Percentiles rank a stretch among this genome's conserved stretches.
phyloP scores from a whole-genome alignment of 2,113 vertebrate genomes.

The Archilochus colubris region DNA sequence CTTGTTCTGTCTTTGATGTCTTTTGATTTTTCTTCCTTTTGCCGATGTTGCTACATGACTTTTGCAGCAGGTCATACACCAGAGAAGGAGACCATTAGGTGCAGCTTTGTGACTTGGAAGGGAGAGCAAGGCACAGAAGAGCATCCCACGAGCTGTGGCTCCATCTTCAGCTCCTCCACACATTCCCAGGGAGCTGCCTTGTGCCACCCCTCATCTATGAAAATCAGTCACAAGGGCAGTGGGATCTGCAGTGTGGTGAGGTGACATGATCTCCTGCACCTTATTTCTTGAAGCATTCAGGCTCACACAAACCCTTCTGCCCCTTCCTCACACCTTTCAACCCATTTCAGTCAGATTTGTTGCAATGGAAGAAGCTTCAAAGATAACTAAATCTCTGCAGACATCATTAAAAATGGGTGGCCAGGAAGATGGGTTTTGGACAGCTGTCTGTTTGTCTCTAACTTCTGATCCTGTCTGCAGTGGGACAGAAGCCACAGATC shows the following conservation, averaged over 20 bases:
- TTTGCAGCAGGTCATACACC: background rate
- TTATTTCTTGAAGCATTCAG: background rate
- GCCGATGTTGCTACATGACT: constrained; percentile 4
- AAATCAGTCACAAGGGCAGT: background rate
- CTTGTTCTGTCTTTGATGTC: constrained; percentile 5
- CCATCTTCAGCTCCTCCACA: background rate
- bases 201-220: accelerated
- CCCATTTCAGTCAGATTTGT: too few species aligned
- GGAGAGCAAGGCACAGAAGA: background rate
- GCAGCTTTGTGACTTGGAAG: background rate
- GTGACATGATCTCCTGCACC: background rate
- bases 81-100: background rate
- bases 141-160: background rate
- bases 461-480: background rate
- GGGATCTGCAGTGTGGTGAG: background rate
- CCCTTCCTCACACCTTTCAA: background rate
- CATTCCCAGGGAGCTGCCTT: background rate
- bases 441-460: background rate
- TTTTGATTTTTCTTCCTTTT: constrained; percentile 22
- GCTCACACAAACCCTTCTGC: background rate
- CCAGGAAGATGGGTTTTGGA: background rate
- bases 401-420: background rate
- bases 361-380: background rate
- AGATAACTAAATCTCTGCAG: background rate
- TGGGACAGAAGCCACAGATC: background rate